These are phyloP conservation scores for Rugalucina vietnamica DNA, from an alignment of 2,888 invertebrate genomes.

Conservation along the genomic window DNA sequence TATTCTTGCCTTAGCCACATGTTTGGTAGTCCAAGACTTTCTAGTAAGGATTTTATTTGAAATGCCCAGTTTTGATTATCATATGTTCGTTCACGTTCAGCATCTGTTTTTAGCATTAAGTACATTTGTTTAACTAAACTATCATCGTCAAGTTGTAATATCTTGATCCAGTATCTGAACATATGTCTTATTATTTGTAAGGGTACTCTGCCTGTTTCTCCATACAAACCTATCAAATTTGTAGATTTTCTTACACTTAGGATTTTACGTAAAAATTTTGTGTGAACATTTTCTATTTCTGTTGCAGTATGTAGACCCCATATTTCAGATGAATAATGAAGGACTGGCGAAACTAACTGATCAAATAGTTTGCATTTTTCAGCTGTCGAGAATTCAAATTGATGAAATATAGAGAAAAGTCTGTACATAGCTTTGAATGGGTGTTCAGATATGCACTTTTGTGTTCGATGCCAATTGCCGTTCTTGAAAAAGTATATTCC, in stretches of 20 bases:
- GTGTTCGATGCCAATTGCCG: no score
- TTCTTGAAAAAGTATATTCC: no score
- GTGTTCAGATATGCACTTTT: neutral
- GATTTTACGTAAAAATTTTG: slow-evolving; percentile 19
- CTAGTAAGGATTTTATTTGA: neutral
- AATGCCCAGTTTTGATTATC: neutral
- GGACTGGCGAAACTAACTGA: neutral
- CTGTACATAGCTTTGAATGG: no score
- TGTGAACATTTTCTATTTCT: slow-evolving; percentile 11
- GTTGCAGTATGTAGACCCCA: neutral
- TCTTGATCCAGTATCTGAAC: slow-evolving; percentile 7
- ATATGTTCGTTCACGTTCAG: neutral
- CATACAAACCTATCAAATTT: neutral
- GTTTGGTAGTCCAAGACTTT: neutral
- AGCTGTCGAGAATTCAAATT: neutral
- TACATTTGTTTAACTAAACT: neutral
- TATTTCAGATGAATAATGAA: slow-evolving; percentile 20
- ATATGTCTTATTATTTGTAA: neutral
- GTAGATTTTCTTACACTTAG: neutral
- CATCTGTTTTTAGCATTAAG: neutral
- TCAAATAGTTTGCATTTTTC: slow-evolving; percentile 9
- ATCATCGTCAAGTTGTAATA: neutral
- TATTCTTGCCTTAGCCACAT: neutral
- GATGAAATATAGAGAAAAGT: neutral
- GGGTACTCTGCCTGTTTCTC: neutral